These are phyloP conservation scores for Liodrosophila aerea DNA, from an alignment of 2,888 invertebrate genomes.

Conservation along the genomic window DNA sequence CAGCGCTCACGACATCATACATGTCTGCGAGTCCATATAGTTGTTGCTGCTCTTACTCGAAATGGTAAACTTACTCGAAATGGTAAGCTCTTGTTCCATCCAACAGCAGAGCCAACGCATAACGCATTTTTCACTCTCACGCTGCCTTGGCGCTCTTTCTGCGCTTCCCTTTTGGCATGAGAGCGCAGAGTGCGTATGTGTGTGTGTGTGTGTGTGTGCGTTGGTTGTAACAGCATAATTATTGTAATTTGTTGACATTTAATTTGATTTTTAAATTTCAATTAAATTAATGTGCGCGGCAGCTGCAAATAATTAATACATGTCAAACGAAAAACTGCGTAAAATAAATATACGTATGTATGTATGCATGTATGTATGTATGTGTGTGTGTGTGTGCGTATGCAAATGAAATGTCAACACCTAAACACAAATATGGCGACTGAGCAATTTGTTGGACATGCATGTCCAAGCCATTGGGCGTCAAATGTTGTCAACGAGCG, in stretches of 20 bases:
- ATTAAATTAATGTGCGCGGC: constrained; percentile 70
- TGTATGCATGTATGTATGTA: constrained; percentile 9
- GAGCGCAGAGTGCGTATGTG: neutral
- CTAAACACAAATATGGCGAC: constrained; percentile 58
- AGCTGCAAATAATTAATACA: constrained; percentile 73
- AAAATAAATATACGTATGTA: no score
- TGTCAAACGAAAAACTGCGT: constrained; percentile 55
- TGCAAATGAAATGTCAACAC: constrained; percentile 72
- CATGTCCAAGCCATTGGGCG: constrained; percentile 60
- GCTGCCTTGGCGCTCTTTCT: neutral
- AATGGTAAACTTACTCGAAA: no score
- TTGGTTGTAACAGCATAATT: constrained; percentile 63
- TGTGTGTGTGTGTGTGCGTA: constrained; percentile 15
- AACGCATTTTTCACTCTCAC: constrained; percentile 44
- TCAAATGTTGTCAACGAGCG: constrained; percentile 34
- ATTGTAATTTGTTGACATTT: constrained; percentile 75
- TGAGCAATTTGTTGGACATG: constrained; percentile 62
- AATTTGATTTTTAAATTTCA: constrained; percentile 73
- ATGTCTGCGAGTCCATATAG: no score
- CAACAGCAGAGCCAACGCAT: no score
- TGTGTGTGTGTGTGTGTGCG: neutral
- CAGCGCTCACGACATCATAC: no score
- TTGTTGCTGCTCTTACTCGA: no score
- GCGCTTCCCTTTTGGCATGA: constrained; percentile 4
- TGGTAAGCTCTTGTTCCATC: no score